Evolutionary conservation across 2,888 invertebrate species (phyloP).

Genomic region (Ornithoptera priamus): DNA sequence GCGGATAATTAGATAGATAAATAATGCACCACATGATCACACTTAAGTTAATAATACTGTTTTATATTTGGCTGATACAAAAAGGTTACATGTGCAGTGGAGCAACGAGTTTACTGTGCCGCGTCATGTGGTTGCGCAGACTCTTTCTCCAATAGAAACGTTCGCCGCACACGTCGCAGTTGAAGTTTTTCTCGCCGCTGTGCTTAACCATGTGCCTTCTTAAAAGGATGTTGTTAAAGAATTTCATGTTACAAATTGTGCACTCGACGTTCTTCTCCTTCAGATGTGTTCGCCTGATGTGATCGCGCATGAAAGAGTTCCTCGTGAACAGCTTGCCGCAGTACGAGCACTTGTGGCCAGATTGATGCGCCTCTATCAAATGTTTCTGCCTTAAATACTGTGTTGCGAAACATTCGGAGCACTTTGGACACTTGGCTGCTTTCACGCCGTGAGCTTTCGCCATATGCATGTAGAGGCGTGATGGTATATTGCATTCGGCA

Average conservation of each 20-base stretch:
- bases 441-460: slow-evolving; percentile 68
- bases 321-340: slow-evolving; percentile 68
- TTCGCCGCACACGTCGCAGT: slow-evolving; percentile 82
- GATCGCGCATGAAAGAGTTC: slow-evolving; percentile 68
- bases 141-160: slow-evolving; percentile 82
- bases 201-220: slow-evolving; percentile 71
- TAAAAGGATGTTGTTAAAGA: slow-evolving; percentile 68
- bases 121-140: slow-evolving; percentile 78
- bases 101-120: slow-evolving; percentile 57
- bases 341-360: slow-evolving; percentile 67
- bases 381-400: slow-evolving; percentile 77
- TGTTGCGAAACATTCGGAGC: slow-evolving; percentile 71
- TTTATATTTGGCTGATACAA: neutral
- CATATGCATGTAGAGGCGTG: slow-evolving; percentile 73
- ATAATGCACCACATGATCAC: neutral
- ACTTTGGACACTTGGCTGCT: slow-evolving; percentile 70
- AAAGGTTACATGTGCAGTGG: slow-evolving; percentile 36
- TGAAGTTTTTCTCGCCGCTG: slow-evolving; percentile 77
- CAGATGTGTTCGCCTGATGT: slow-evolving; percentile 65
- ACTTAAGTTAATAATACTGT: slow-evolving; percentile 22
- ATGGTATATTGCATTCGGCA: slow-evolving; percentile 68
- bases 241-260: slow-evolving; percentile 68
- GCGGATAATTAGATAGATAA: too few species aligned
- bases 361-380: slow-evolving; percentile 73
- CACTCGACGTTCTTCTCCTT: slow-evolving; percentile 73